phyloP scores from a whole-genome alignment of 92 coral and sea anemone species.

The Scolanthus callimorphus region DNA sequence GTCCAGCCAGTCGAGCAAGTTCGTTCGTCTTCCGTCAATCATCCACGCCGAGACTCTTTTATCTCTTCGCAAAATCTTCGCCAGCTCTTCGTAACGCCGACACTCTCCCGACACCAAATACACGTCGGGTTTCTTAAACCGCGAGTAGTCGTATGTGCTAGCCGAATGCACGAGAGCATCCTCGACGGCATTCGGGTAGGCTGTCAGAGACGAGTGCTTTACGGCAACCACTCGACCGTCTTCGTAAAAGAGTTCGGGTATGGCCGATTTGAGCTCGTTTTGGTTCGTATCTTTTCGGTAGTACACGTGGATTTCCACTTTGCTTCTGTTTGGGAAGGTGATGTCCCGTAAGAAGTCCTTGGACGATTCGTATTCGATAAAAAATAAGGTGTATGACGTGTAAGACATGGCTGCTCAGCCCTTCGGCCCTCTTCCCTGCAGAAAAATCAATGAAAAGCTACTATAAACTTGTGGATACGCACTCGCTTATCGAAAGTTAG shows the following conservation, averaged over 20 bases:
- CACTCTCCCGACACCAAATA: slow-evolving; percentile 78
- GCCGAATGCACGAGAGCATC: slow-evolving; percentile 71
- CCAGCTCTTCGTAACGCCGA: slow-evolving; percentile 85
- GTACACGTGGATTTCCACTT: slow-evolving; percentile 70
- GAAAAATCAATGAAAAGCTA: not conserved
- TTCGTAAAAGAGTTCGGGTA: slow-evolving; percentile 57
- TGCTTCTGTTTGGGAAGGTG: slow-evolving; percentile 59
- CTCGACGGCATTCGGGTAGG: slow-evolving; percentile 71
- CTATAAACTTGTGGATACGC: too few relatives aligned
- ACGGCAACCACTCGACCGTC: slow-evolving; percentile 66
- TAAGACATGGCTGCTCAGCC: slow-evolving; percentile 34
- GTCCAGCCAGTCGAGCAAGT: slow-evolving; percentile 66
- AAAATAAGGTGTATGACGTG: slow-evolving; percentile 69
- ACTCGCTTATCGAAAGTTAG: too few relatives aligned
- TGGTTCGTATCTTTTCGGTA: slow-evolving; percentile 69
- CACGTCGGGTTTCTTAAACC: slow-evolving; percentile 74
- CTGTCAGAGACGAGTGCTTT: slow-evolving; percentile 65
- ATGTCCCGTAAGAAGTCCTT: slow-evolving; percentile 61
- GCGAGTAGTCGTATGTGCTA: slow-evolving; percentile 71
- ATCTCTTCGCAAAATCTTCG: slow-evolving; percentile 78
- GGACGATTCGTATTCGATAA: slow-evolving; percentile 68
- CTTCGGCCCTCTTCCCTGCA: not conserved
- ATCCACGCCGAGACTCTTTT: slow-evolving; percentile 80
- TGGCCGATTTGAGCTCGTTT: slow-evolving; percentile 42
- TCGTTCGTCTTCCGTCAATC: slow-evolving; percentile 62